phyloP scores from a whole-genome alignment of 2,797 vertebrate species.

The Rhincodon typus region DNA sequence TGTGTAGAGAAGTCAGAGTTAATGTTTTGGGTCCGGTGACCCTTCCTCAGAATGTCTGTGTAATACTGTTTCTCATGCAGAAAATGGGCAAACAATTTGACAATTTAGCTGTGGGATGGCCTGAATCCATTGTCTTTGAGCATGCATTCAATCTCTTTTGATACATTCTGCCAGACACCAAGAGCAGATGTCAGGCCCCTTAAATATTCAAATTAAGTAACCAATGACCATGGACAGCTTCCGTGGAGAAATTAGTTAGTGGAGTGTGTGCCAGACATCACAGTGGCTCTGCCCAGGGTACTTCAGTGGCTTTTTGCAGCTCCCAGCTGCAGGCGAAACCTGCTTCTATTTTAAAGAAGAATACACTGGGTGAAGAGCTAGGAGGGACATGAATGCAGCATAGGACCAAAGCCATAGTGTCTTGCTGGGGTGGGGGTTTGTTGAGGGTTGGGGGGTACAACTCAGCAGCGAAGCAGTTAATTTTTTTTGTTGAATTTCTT shows the following conservation, averaged over 20 bases:
- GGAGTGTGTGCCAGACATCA: background rate
- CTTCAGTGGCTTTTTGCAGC: no score
- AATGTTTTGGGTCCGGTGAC: no score
- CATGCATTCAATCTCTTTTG: background rate
- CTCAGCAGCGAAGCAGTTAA: background rate
- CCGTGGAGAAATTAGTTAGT: no score
- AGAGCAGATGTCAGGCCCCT: background rate
- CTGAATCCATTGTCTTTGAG: no score
- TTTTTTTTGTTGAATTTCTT: conserved; percentile 21
- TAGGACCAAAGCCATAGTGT: background rate
- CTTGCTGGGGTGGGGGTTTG: background rate
- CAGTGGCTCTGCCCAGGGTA: no score
- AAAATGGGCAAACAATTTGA: background rate
- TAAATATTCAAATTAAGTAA: background rate
- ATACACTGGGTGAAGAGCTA: no score
- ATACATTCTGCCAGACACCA: background rate
- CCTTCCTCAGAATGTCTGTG: background rate
- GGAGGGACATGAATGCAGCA: background rate
- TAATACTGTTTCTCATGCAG: background rate
- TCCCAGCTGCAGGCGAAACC: background rate
- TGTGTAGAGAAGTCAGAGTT: no score
- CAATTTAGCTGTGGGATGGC: background rate
- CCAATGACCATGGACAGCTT: background rate
- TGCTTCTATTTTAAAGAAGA: background rate
- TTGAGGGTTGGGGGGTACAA: background rate